A percentile compares a stretch with the other conserved stretches of the same genome.
Conservation (phyloP, 2,797 vertebrate species). For the Takifugu ocellatus region DNA sequence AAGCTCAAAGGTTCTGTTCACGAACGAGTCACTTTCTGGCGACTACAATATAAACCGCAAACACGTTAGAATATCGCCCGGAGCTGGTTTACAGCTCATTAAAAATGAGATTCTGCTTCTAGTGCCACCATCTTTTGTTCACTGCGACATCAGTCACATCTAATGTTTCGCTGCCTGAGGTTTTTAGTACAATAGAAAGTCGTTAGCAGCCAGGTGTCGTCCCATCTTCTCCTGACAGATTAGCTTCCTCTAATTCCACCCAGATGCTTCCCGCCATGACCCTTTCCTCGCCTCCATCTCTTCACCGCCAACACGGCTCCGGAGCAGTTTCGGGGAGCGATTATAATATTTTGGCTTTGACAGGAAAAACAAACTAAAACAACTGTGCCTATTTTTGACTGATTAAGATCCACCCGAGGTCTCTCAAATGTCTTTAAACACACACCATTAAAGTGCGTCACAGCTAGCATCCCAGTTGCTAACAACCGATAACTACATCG, state of each 20-base stretch:
- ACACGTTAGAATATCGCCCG: constrained; percentile 4
- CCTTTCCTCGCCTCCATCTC: background rate
- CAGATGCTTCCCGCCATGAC: constrained; percentile 40
- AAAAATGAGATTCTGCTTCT: constrained; percentile 20
- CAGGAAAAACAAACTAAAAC: background rate
- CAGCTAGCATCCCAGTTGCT: no score
- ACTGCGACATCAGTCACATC: constrained; percentile 18
- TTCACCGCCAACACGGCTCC: constrained; percentile 29
- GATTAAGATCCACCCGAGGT: no score
- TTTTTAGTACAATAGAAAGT: constrained; percentile 28
- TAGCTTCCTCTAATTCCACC: constrained; percentile 47
- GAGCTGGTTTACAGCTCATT: constrained; percentile 23
- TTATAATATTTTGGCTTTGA: constrained; percentile 36
- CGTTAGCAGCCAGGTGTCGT: constrained; percentile 45
- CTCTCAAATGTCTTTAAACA: no score
- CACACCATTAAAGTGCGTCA: no score
- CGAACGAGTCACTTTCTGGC: constrained; percentile 4
- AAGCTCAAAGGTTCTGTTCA: constrained; percentile 29
- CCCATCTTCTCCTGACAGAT: constrained; percentile 50
- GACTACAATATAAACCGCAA: constrained; percentile 13
- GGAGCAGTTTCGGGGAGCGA: constrained; percentile 33
- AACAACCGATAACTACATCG: no score
- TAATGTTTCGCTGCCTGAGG: constrained; percentile 33
- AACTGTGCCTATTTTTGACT: no score
- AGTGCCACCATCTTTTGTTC: constrained; percentile 22